These are phyloP conservation scores for Alauda arvensis DNA, from an alignment of 2,797 vertebrate species.

Conservation along the genomic window DNA sequence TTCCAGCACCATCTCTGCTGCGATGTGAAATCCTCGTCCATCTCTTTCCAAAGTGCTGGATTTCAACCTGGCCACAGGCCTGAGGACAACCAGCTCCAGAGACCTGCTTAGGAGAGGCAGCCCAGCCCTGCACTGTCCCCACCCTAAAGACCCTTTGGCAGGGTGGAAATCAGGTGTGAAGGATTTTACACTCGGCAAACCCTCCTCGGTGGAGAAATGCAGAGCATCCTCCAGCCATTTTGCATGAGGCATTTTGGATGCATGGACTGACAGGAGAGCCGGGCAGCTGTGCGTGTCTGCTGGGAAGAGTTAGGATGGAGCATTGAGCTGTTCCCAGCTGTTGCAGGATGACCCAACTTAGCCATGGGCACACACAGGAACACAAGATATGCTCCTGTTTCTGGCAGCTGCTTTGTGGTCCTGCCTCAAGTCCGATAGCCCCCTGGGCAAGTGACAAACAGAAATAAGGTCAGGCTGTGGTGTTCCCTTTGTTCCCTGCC, in stretches of 20 bases:
- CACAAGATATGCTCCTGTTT: neutral
- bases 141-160: neutral
- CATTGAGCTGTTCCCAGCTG: accelerated
- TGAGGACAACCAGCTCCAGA: neutral
- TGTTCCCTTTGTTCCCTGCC: neutral
- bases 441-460: neutral
- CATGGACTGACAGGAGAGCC: accelerated
- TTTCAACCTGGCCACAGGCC: neutral
- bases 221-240: neutral
- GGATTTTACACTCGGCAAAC: neutral
- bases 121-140: accelerated
- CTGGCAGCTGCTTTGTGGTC: neutral
- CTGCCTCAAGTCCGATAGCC: neutral
- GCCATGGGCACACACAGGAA: accelerated
- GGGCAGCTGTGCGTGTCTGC: neutral
- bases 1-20: accelerated
- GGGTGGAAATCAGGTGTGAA: neutral
- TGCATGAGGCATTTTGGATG: neutral
- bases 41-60: neutral
- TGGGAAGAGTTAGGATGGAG: neutral
- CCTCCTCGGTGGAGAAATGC: neutral
- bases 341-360: neutral
- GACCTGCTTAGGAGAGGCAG: neutral
- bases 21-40: neutral
- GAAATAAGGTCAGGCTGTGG: neutral